phyloP scores from a whole-genome alignment of 1,140 invertebrate species.

The Cotesia glomerata region DNA sequence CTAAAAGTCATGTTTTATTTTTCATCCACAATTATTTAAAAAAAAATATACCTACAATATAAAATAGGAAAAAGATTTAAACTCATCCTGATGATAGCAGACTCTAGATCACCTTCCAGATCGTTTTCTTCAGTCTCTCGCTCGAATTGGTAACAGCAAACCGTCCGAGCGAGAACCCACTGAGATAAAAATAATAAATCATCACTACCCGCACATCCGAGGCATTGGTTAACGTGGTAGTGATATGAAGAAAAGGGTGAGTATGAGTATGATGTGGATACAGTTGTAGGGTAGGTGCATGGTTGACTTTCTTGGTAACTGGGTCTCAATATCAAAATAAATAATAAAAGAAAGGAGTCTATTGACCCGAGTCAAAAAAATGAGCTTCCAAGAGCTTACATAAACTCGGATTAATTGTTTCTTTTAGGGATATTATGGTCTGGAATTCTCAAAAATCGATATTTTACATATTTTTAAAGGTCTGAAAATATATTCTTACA shows the following conservation, averaged over 20 bases:
- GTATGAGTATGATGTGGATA: neutral
- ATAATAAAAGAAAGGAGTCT: conserved; percentile 3
- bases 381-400: too few species aligned
- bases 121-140: conserved; percentile 20
- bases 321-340: conserved; percentile 56
- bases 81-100: neutral
- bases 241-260: neutral
- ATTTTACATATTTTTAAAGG: too few species aligned
- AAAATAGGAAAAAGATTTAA: conserved; percentile 27
- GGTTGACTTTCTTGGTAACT: conserved; percentile 50
- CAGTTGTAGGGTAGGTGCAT: conserved; percentile 35
- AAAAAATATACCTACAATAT: too few species aligned
- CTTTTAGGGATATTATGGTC: too few species aligned
- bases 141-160: conserved; percentile 32
- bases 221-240: conserved; percentile 10
- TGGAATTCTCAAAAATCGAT: too few species aligned
- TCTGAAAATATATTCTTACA: too few species aligned
- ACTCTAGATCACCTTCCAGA: neutral
- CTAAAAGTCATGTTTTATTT: too few species aligned
- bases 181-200: conserved; percentile 61
- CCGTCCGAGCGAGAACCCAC: conserved; percentile 32
- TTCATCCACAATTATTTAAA: too few species aligned
- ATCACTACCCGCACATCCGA: conserved; percentile 36
- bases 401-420: too few species aligned
- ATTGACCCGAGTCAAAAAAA: too few species aligned